A percentile compares a stretch with the other conserved stretches of the same genome.
Conservation (phyloP, 1,140 invertebrate species). For the Zaprionus nigranus region DNA sequence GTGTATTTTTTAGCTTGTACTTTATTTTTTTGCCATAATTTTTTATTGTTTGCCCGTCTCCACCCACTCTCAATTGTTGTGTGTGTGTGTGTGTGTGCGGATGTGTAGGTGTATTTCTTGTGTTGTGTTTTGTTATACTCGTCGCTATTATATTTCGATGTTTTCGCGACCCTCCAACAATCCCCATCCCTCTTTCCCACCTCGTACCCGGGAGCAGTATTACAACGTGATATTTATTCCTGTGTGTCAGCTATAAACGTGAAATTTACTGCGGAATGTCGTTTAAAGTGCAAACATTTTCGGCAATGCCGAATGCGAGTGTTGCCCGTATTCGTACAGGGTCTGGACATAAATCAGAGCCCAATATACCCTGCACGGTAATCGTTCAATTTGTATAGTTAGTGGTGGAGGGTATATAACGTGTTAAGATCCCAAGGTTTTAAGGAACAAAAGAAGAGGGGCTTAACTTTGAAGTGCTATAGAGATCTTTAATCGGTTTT, state of each 20-base stretch:
- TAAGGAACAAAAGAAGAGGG: no score
- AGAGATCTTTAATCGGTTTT: no score
- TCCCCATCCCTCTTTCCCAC: background rate
- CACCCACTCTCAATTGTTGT: slow-evolving; percentile 20
- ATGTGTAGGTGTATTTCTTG: slow-evolving; percentile 18
- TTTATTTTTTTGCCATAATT: slow-evolving; percentile 45
- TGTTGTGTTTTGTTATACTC: slow-evolving; percentile 24
- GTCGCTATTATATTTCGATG: slow-evolving; percentile 42
- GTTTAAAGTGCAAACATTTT: slow-evolving; percentile 78
- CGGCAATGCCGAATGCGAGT: slow-evolving; percentile 33
- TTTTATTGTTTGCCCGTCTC: slow-evolving; percentile 58
- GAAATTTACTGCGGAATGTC: slow-evolving; percentile 83
- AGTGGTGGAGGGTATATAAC: background rate
- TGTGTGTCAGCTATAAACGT: slow-evolving; percentile 82
- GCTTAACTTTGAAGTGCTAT: no score
- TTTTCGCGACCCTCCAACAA: slow-evolving; percentile 18
- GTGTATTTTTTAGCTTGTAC: background rate
- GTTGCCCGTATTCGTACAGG: slow-evolving; percentile 23
- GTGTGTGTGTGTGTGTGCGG: slow-evolving; percentile 15
- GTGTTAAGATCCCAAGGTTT: no score
- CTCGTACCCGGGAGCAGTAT: slow-evolving; percentile 26
- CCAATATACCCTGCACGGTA: slow-evolving; percentile 12
- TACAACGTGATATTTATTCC: slow-evolving; percentile 74
- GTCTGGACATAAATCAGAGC: slow-evolving; percentile 4
- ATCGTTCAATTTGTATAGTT: background rate